Evolutionary conservation across 35 echinoderm and acorn worm genomes (phyloP).

Genomic region (Ptychodera flava): DNA sequence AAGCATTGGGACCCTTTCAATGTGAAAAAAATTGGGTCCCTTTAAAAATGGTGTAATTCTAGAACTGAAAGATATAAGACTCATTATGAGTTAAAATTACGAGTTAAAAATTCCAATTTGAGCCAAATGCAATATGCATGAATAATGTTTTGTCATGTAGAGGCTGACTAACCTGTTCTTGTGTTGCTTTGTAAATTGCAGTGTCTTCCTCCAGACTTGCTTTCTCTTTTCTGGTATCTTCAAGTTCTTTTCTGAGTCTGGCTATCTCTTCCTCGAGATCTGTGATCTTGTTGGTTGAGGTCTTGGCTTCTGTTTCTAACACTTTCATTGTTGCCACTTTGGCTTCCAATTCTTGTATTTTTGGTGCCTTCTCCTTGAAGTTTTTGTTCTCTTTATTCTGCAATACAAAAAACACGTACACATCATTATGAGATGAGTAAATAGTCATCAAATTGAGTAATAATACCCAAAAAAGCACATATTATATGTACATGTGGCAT

Average conservation of each 20-base stretch:
- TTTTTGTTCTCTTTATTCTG: constrained; percentile 23
- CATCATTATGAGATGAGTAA: too few species aligned
- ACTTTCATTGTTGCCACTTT: constrained; percentile 46
- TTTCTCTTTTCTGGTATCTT: constrained; percentile 9
- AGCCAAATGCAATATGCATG: too few species aligned
- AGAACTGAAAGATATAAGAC: too few species aligned
- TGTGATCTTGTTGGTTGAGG: constrained; percentile 32
- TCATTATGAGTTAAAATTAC: too few species aligned
- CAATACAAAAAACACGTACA: background rate
- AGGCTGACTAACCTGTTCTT: constrained; percentile 18
- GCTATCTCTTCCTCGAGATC: constrained; percentile 58
- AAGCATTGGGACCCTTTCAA: too few species aligned
- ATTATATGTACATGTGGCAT: too few species aligned
- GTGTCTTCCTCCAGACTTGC: constrained; percentile 18
- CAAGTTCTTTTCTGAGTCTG: constrained; percentile 52
- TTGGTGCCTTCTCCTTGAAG: constrained; percentile 17
- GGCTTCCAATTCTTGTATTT: constrained; percentile 33
- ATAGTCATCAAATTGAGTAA: too few species aligned
- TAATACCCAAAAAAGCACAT: too few species aligned
- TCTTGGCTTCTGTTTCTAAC: constrained; percentile 24
- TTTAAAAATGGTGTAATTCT: too few species aligned
- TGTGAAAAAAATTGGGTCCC: too few species aligned
- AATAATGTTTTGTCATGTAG: too few species aligned
- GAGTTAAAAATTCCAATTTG: too few species aligned
- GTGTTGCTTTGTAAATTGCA: background rate